These are phyloP conservation scores for Tapirus terrestris DNA, from an alignment of 2,113 vertebrate species.

Conservation along the genomic window DNA sequence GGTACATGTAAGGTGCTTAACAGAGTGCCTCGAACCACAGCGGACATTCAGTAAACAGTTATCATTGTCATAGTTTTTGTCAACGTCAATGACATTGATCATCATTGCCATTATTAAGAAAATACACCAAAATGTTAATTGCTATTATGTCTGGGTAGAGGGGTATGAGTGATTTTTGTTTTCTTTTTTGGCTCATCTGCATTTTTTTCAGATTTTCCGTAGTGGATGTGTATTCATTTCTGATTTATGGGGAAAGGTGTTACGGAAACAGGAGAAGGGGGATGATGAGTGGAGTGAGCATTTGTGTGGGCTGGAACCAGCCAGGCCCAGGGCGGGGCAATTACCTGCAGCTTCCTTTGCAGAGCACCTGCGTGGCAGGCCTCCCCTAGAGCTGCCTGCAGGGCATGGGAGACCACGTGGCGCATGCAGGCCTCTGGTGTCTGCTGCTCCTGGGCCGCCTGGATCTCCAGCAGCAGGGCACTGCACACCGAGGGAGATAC, in stretches of 20 bases:
- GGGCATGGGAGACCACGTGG: slow-evolving; percentile 88
- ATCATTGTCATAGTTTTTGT: too few species aligned
- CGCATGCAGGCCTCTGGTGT: slow-evolving; percentile 88
- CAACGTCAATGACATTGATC: not conserved
- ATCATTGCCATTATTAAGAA: not conserved
- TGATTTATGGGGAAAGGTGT: not conserved
- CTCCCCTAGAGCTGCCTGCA: slow-evolving; percentile 90
- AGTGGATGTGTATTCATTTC: not conserved
- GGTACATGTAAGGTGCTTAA: not conserved
- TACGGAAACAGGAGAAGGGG: not conserved
- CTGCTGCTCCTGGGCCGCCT: slow-evolving; percentile 81
- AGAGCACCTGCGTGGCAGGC: slow-evolving; percentile 83
- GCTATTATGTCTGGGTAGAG: not conserved
- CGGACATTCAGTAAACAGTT: not conserved
- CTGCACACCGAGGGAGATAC: slow-evolving; percentile 89
- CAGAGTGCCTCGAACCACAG: not conserved
- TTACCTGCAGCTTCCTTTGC: slow-evolving; percentile 89
- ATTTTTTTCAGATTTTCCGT: not conserved
- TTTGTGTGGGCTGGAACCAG: too few species aligned
- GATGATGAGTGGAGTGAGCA: rapidly evolving
- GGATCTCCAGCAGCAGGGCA: slow-evolving; percentile 86
- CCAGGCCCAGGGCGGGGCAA: rapidly evolving
- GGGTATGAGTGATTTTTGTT: not conserved
- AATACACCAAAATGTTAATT: not conserved
- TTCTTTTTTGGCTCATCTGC: not conserved